These are phyloP conservation scores for Scaptodrosophila latifasciaeformis DNA, from an alignment of 2,888 invertebrate genomes.

Conservation along the genomic window DNA sequence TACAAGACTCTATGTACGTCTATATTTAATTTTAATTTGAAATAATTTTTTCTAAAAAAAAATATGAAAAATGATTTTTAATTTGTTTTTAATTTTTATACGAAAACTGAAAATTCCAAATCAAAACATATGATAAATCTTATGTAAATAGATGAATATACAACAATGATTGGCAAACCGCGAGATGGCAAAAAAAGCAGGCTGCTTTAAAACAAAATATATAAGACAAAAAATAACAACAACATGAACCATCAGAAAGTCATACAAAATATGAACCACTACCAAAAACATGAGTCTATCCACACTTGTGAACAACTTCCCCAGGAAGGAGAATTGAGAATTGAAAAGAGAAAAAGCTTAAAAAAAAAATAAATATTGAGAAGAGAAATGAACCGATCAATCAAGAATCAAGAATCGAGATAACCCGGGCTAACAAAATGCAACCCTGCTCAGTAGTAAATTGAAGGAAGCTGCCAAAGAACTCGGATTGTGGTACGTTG, in stretches of 20 bases:
- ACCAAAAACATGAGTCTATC: background rate
- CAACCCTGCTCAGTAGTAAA: too few relatives aligned
- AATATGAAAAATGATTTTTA: slow-evolving; percentile 21
- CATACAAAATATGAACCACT: background rate
- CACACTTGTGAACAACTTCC: background rate
- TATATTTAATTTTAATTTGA: slow-evolving; percentile 19
- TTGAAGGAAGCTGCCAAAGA: too few relatives aligned
- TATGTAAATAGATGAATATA: slow-evolving; percentile 75
- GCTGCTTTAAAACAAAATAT: slow-evolving; percentile 48
- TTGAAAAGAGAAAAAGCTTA: slow-evolving; percentile 22
- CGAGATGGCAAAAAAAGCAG: slow-evolving; percentile 75
- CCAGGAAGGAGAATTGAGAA: background rate
- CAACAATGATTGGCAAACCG: slow-evolving; percentile 75
- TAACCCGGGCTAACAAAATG: too few relatives aligned
- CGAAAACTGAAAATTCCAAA: slow-evolving; percentile 33
- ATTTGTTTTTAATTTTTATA: slow-evolving; percentile 25
- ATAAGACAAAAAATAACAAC: background rate
- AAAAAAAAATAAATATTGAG: too few relatives aligned
- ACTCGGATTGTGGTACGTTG: slow-evolving; percentile 51
- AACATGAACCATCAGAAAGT: background rate
- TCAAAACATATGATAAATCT: slow-evolving; percentile 39
- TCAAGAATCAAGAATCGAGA: too few relatives aligned
- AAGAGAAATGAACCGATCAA: too few relatives aligned
- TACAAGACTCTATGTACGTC: slow-evolving; percentile 26
- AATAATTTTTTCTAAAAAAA: slow-evolving; percentile 12